Evolutionary conservation across 2,888 invertebrate species (phyloP), one percentile per base, ranked within the genome.

Genomic region (Tenthredo scrophulariae): DNA sequence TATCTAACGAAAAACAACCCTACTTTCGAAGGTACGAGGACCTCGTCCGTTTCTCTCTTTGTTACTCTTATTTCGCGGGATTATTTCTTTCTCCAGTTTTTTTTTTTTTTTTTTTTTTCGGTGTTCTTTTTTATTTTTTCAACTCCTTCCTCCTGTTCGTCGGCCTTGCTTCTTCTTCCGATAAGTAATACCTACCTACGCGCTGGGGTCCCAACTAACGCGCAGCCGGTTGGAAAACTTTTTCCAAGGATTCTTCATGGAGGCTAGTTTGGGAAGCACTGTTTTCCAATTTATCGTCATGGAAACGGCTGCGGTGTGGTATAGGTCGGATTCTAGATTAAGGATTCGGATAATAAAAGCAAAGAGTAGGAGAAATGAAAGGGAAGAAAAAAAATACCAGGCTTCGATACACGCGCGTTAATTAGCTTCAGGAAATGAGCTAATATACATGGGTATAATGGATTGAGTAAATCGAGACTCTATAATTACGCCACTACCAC

Each of bases 281-380:
- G 79, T 58, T 62, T 62, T 80, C 79, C 58, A 62, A 80, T 62
- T 80, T 58, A 80, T 80, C 79, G 79, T 40, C 62, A 80, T 80
- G 79, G 79, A 58, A 22, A 80, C 79, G 22, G 22, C 29, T 15
- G 18, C 72, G 72, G 40, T 5, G 54, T 33, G 37, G 37, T 70
- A 33, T 29, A 26, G 29, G 29, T 10, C 29, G 33, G 72, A 58
- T 80, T 62, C 62, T 40, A 58, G 58, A 74, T 74, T 40, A n/a
- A 22, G 62, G 22, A 22, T 80, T 37, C 37, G 58, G 79, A 50
- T 58, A 58, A 54, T 50, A 18, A n/a, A 18, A 33, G 26, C 7
- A 77, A 26, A 46, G 7, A 18, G 29, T 33, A 50, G 22, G 18
- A 33, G 18, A 43, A 33, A 50, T 7, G 9, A 18, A 77, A n/a